A percentile compares a stretch with the other conserved stretches of the same genome.
Conservation (phyloP, 1,140 invertebrate species). For the Lepidostoma basale region DNA sequence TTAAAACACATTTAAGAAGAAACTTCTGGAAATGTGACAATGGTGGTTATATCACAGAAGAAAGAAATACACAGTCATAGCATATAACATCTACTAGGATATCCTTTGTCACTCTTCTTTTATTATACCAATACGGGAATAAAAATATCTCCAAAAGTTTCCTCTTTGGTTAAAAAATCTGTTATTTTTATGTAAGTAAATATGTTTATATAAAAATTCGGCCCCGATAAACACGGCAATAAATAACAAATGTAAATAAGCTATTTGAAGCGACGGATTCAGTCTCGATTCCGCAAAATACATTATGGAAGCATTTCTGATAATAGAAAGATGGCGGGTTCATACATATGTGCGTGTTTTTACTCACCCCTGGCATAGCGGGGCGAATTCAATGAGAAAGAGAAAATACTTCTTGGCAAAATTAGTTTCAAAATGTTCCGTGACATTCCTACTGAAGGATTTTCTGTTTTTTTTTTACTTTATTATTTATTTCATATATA, state of each 20-base stretch:
- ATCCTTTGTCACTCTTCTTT: no score
- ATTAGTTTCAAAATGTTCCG: slow-evolving; percentile 38
- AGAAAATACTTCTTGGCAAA: slow-evolving; percentile 30
- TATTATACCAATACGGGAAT: no score
- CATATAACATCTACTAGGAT: no score
- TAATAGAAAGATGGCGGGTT: slow-evolving; percentile 24
- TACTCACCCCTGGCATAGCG: neutral
- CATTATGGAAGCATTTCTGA: slow-evolving; percentile 22
- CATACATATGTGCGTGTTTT: slow-evolving; percentile 10
- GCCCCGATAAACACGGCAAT: neutral
- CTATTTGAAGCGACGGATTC: neutral
- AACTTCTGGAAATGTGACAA: no score
- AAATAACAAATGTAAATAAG: slow-evolving; percentile 9
- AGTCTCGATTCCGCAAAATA: slow-evolving; percentile 16
- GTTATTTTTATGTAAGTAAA: no score
- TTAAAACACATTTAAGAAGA: no score
- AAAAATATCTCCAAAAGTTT: no score
- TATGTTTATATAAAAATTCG: neutral
- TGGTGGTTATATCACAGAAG: no score
- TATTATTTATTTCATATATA: no score
- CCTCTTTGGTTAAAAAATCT: no score
- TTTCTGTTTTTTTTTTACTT: no score
- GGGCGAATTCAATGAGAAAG: neutral
- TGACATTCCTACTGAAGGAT: slow-evolving; percentile 33
- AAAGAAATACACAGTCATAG: no score